phyloP scores from a whole-genome alignment of 2,797 vertebrate genomes.

The Nannoperca australis region DNA sequence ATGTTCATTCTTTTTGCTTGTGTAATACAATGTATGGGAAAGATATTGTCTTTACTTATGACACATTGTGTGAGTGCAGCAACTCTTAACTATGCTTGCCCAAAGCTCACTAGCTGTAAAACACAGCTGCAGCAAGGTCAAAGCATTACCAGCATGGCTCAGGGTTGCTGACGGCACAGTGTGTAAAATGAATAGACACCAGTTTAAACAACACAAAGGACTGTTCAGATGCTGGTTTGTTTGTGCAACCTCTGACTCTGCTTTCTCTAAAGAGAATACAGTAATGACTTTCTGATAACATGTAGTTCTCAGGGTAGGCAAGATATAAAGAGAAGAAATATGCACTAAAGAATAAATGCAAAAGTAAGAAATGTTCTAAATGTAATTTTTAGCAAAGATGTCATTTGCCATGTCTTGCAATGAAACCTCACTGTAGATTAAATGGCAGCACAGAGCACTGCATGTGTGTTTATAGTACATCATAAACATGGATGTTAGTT shows the following conservation, averaged over 20 bases:
- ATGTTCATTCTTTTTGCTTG: neutral
- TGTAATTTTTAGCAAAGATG: neutral
- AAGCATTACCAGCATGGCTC: conserved; percentile 55
- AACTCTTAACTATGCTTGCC: conserved; percentile 61
- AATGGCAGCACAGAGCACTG: conserved; percentile 59
- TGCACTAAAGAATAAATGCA: neutral
- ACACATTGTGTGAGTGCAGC: conserved; percentile 61
- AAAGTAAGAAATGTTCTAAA: neutral
- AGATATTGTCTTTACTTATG: conserved; percentile 49
- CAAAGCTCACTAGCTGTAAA: conserved; percentile 68
- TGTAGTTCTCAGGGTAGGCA: neutral
- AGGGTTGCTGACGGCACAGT: conserved; percentile 39
- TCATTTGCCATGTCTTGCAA: conserved; percentile 20
- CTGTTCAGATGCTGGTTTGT: conserved; percentile 36
- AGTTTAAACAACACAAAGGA: conserved; percentile 50
- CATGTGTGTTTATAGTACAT: conserved; percentile 76
- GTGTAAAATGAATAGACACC: conserved; percentile 59
- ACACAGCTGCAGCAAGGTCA: conserved; percentile 62
- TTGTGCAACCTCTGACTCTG: conserved; percentile 47
- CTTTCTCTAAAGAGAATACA: conserved; percentile 34
- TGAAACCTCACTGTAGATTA: conserved; percentile 49
- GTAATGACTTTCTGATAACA: conserved; percentile 24
- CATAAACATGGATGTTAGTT: conserved; percentile 78
- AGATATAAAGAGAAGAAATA: conserved; percentile 5
- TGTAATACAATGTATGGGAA: conserved; percentile 44